Conservation (phyloP, 2,797 vertebrate species). For the Furcifer pardalis region DNA sequence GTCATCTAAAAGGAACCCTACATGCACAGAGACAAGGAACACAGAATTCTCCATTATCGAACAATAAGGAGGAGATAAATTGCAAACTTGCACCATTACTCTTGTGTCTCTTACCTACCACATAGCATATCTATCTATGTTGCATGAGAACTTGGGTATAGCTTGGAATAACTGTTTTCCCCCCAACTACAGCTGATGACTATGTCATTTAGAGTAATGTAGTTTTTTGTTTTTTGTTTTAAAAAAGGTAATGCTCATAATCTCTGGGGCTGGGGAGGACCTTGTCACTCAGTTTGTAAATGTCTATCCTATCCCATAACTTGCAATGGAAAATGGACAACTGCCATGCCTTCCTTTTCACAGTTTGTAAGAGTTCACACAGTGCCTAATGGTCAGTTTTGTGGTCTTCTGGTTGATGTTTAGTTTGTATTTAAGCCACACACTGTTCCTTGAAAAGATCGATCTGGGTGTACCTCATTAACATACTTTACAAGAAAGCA, state of each 20-base stretch:
- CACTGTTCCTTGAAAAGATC: slow-evolving; percentile 16
- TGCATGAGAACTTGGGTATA: background rate
- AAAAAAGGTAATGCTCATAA: background rate
- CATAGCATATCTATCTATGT: background rate
- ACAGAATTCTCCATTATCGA: no score
- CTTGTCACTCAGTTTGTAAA: background rate
- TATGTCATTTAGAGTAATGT: no score
- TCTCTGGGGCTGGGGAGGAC: background rate
- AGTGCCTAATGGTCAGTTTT: slow-evolving; percentile 4
- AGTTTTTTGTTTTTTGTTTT: no score
- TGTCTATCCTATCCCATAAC: background rate
- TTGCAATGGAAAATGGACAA: slow-evolving; percentile 4
- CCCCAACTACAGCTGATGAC: no score
- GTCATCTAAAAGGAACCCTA: no score
- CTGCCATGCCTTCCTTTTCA: background rate
- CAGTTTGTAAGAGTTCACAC: background rate
- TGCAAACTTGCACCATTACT: background rate
- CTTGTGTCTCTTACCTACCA: background rate
- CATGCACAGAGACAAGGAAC: background rate
- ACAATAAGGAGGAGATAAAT: background rate
- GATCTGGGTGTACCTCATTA: background rate
- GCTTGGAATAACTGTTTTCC: background rate
- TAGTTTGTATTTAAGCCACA: rapidly evolving
- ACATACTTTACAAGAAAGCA: slow-evolving; percentile 24
- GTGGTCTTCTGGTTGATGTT: slow-evolving; percentile 13